phyloP scores from a whole-genome alignment of 1,140 invertebrate species.

The Bicyclus anynana region DNA sequence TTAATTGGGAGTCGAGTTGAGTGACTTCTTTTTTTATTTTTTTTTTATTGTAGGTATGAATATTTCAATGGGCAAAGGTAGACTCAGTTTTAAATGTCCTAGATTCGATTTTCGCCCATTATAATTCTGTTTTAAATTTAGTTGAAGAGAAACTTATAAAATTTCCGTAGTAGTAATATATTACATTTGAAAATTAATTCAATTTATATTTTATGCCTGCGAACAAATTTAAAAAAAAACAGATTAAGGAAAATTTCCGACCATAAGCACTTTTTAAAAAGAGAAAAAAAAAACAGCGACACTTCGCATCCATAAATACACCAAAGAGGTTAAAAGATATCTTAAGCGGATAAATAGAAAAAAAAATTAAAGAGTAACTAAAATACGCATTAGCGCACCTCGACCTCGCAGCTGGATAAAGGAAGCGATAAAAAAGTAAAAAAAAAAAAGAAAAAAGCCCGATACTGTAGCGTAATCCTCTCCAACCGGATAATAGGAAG shows the following conservation, averaged over 20 bases:
- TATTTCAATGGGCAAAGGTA: background rate
- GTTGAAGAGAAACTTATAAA: no score
- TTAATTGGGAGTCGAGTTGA: slow-evolving; percentile 58
- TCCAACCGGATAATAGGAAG: slow-evolving; percentile 64
- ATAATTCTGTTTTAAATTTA: no score
- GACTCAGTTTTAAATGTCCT: no score
- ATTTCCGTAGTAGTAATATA: no score
- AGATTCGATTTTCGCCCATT: no score
- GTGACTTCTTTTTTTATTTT: slow-evolving; percentile 16
- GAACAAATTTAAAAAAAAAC: no score
- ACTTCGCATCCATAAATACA: slow-evolving; percentile 12
- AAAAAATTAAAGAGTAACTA: slow-evolving; percentile 47
- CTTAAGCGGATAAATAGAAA: slow-evolving; percentile 41
- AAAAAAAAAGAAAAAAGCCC: slow-evolving; percentile 37
- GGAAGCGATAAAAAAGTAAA: slow-evolving; percentile 36
- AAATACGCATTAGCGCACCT: slow-evolving; percentile 67
- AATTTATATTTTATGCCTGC: no score
- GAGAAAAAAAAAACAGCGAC: slow-evolving; percentile 19
- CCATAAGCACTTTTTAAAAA: background rate
- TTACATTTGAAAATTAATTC: no score
- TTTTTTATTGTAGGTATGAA: background rate
- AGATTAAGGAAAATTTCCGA: no score
- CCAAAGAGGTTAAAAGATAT: slow-evolving; percentile 33
- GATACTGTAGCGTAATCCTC: slow-evolving; percentile 66
- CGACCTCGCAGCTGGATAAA: slow-evolving; percentile 55